phyloP scores from a whole-genome alignment of 2,113 vertebrate genomes.

The Lontra canadensis region DNA sequence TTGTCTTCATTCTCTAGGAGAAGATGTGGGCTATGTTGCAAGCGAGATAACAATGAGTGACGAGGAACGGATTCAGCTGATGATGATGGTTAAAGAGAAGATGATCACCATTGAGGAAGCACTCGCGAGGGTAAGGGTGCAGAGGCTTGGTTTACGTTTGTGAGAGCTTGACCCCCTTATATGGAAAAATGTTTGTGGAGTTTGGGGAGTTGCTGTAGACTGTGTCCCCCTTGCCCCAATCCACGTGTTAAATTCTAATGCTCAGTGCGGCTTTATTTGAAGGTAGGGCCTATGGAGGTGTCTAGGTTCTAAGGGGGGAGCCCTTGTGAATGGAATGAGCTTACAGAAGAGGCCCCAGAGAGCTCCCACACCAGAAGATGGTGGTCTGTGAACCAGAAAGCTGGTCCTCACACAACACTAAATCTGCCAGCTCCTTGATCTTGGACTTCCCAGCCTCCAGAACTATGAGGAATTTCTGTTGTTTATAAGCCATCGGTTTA shows the following conservation, averaged over 20 bases:
- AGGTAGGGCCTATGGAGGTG: background rate
- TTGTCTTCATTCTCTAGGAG: constrained; percentile 83
- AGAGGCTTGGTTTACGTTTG: accelerated
- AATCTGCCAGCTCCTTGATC: background rate
- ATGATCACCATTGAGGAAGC: constrained; percentile 99
- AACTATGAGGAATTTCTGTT: background rate
- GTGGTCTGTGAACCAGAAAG: background rate
- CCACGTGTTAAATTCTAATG: background rate
- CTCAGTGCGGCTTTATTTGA: background rate
- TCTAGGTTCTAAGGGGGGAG: background rate
- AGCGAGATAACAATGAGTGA: constrained; percentile 99
- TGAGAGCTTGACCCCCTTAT: background rate
- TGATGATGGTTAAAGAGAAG: constrained; percentile 99
- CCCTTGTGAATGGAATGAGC: background rate
- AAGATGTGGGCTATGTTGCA: constrained; percentile 96
- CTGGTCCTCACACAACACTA: background rate
- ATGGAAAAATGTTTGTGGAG: too few species aligned
- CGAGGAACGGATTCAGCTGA: constrained; percentile 97
- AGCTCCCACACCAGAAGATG: background rate
- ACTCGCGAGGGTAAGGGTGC: constrained; percentile 92
- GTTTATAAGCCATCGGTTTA: background rate
- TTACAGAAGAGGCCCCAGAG: background rate
- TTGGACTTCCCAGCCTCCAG: background rate
- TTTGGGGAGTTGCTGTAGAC: too few species aligned
- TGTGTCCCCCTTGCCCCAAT: background rate